phyloP scores from a whole-genome alignment of 2,797 vertebrate genomes.

The Acanthiza pusilla region DNA sequence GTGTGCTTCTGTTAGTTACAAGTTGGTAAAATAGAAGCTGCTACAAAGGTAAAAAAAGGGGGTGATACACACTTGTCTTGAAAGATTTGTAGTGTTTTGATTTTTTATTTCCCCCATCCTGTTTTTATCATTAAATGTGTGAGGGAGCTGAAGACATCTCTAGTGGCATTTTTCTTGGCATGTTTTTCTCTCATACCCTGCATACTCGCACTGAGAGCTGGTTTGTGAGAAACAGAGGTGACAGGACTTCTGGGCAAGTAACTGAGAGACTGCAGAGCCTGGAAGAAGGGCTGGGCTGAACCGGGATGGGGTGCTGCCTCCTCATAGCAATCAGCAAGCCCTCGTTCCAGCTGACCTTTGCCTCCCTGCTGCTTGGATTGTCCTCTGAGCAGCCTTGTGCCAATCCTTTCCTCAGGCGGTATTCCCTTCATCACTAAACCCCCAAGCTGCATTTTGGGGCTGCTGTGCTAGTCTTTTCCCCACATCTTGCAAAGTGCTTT shows the following conservation, averaged over 20 bases:
- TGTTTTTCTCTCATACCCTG: not conserved
- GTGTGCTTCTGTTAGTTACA: not conserved
- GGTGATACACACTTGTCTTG: not conserved
- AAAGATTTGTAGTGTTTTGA: not conserved
- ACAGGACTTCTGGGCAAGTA: not conserved
- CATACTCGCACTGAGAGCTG: not conserved
- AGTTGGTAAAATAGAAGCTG: not conserved
- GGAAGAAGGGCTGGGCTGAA: not conserved
- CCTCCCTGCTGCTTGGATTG: not conserved
- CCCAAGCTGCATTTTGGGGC: not conserved
- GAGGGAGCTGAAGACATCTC: not conserved
- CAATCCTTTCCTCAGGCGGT: not conserved
- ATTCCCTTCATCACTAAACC: not conserved
- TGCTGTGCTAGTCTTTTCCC: not conserved
- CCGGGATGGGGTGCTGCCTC: fast-evolving
- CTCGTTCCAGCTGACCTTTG: not conserved
- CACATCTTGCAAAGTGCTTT: not conserved
- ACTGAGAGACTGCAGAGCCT: not conserved
- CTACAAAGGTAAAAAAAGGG: not conserved
- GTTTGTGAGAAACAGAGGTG: not conserved
- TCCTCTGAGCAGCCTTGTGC: fast-evolving
- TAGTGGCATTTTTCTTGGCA: not conserved
- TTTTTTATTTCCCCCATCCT: not conserved
- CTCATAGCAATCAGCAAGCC: not conserved
- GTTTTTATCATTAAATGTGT: not conserved